These are phyloP conservation scores for Varanus salvator DNA, from an alignment of 2,113 vertebrate species.

Conservation along the genomic window DNA sequence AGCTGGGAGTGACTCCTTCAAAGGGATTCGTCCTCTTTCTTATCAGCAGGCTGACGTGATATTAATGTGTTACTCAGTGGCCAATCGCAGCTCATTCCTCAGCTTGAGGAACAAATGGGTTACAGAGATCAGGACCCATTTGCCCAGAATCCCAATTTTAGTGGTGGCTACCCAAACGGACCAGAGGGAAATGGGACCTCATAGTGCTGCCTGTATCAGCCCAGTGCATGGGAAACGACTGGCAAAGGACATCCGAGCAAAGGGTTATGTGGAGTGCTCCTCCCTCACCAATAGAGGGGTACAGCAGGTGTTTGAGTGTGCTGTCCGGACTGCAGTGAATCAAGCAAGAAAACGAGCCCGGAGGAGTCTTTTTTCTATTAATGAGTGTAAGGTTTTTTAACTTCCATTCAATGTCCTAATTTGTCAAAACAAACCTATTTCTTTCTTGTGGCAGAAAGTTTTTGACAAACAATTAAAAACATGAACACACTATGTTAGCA, in stretches of 20 bases:
- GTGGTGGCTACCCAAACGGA: slow-evolving; percentile 96
- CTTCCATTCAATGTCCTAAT: background rate
- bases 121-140: slow-evolving; percentile 82
- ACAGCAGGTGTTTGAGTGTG: slow-evolving; percentile 95
- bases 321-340: slow-evolving; percentile 89
- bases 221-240: slow-evolving; percentile 84
- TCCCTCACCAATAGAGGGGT: slow-evolving; percentile 91
- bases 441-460: background rate
- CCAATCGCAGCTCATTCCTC: slow-evolving; percentile 88
- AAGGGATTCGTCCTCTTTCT: slow-evolving; percentile 90
- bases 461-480: background rate
- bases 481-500: slow-evolving; percentile 17
- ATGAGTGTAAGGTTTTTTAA: slow-evolving; percentile 91
- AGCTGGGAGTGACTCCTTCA: slow-evolving; percentile 90
- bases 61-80: slow-evolving; percentile 94
- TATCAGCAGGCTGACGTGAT: slow-evolving; percentile 96
- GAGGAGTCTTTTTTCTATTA: slow-evolving; percentile 85
- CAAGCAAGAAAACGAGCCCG: slow-evolving; percentile 83
- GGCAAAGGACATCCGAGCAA: slow-evolving; percentile 89
- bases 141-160: slow-evolving; percentile 89
- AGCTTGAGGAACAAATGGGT: slow-evolving; percentile 92
- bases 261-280: slow-evolving; percentile 95
- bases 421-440: accelerated
- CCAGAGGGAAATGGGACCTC: slow-evolving; percentile 85
- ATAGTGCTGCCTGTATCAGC: slow-evolving; percentile 82